Base-by-base conservation (phyloP, 2,797 vertebrate genomes). In the Galagoides demidoff region DNA sequence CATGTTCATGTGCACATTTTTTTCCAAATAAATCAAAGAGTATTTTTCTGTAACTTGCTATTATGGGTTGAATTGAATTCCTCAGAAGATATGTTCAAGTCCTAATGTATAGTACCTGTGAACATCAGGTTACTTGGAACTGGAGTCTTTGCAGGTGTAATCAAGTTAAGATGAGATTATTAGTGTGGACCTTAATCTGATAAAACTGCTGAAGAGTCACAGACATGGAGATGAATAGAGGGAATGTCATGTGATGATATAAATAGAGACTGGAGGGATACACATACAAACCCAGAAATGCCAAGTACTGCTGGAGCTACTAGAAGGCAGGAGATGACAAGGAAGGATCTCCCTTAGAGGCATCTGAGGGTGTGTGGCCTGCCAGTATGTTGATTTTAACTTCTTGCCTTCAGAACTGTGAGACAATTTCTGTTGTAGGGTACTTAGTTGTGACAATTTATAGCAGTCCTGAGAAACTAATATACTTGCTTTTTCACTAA, bases 311-410 rank as follows among this genome's bases (percentile, higher is more conserved):
- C 29, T 34, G 22, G 16, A 22, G 22, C 23, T 52, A 49, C 57
- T 11, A 20, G 9, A 90, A 84, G 49, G 14, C 43, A 43, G 27
- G 57, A 12, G 16, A n/a, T 59, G 1, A 10, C 43, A 89, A 63
- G 37, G 31, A 73, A n/a, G 29, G 14, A 20, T 6, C 4, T 5
- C 11, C 23, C 27, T 12, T 17, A 7, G 25, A 74, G 13, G 23
- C 4, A 22, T 61, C 1, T 0, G 14, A 37, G 20, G 31, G 17
- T 27, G 5, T 20, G 0, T 19, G 4, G 13, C 39, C 29, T 63
- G 17, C 52, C 29, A n/a, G 1, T 17, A 25, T 37, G 34, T 5
- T 17, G 8, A 73, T 45, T 89, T 89, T 79, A 64, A 89, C 37
- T 81, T 90, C 39, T 7, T 68, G 14, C 17, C 12, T 70, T 85